A percentile compares a stretch with the other conserved stretches of the same genome.
phyloP scores from a whole-genome alignment of 2,113 vertebrate species.

The Ranitomeya variabilis region DNA sequence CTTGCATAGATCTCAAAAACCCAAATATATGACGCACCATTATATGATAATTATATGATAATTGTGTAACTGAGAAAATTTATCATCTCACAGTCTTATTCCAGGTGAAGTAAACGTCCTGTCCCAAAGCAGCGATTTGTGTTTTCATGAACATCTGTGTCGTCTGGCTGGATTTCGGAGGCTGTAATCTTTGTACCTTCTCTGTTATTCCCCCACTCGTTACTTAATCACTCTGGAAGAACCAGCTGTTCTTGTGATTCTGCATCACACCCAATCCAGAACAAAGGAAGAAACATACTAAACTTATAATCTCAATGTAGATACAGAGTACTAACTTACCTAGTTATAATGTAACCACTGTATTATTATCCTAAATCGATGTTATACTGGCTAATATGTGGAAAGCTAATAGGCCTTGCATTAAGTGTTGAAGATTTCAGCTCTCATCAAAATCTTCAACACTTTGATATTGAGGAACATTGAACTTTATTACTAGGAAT shows the following conservation, averaged over 20 bases:
- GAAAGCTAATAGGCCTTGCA: neutral
- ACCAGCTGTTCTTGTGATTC: constrained; percentile 29
- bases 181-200: constrained; percentile 9
- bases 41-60: neutral
- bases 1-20: neutral
- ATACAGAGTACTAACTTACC: neutral
- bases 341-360: neutral
- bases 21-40: neutral
- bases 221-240: neutral
- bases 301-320: neutral
- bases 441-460: no score
- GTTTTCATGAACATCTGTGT: constrained; percentile 51
- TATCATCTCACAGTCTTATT: constrained; percentile 23
- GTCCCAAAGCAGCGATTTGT: constrained; percentile 5
- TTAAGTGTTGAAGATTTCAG: no score
- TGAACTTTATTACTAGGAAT: no score
- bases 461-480: no score
- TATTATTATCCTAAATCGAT: neutral
- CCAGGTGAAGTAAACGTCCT: constrained; percentile 42
- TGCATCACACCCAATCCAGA: neutral
- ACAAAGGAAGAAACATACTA: neutral
- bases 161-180: neutral
- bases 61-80: neutral
- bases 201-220: neutral
- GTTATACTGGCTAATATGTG: neutral